These are phyloP conservation scores for Gila robusta DNA, from an alignment of 2,797 vertebrate species.

Conservation along the genomic window DNA sequence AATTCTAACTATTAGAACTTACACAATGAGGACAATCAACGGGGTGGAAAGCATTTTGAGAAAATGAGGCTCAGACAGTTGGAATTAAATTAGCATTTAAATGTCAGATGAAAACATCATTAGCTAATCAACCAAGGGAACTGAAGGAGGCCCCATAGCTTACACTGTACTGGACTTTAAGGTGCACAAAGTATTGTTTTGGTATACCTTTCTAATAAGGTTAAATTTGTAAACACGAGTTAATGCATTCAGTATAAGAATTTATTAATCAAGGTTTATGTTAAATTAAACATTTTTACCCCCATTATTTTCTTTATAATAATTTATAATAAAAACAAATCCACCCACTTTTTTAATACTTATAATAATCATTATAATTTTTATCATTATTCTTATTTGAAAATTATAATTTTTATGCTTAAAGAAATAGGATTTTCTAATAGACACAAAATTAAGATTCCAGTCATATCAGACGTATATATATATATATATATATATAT, in stretches of 20 bases:
- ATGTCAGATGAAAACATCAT: background rate
- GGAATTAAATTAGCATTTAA: background rate
- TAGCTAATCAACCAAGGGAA: background rate
- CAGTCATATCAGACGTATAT: no score
- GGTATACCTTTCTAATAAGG: background rate
- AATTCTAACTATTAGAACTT: background rate
- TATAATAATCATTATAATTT: background rate
- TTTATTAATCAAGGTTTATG: background rate
- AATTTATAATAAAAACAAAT: background rate
- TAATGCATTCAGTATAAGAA: background rate
- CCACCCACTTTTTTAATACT: background rate
- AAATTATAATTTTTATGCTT: background rate
- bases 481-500: background rate
- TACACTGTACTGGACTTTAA: background rate
- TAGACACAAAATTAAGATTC: background rate
- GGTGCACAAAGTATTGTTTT: background rate
- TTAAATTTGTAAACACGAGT: background rate
- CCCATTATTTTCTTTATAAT: background rate
- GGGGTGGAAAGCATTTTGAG: background rate
- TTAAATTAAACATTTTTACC: background rate
- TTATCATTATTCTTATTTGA: background rate
- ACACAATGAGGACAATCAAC: background rate
- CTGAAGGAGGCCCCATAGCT: background rate
- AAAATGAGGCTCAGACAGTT: background rate
- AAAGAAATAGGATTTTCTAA: background rate